These are phyloP conservation scores for Drosophila yakuba DNA, from an alignment of 1,140 invertebrate genomes.

Conservation along the genomic window DNA sequence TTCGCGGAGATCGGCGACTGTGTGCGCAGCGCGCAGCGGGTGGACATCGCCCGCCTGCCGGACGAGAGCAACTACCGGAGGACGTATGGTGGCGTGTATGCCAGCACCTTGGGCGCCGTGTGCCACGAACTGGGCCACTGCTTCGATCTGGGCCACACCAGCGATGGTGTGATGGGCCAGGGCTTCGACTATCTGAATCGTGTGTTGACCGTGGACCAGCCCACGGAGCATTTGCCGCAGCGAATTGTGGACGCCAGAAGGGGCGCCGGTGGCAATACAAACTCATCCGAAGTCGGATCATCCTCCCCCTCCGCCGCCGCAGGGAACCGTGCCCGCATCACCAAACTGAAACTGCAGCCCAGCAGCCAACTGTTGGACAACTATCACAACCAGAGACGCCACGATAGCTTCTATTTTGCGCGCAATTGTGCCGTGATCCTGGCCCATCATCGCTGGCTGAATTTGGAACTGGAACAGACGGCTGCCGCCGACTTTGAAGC, in stretches of 20 bases:
- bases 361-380: conserved; percentile 85
- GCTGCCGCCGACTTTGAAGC: background rate
- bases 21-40: conserved; percentile 86
- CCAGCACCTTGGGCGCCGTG: conserved; percentile 96
- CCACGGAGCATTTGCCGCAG: conserved; percentile 85
- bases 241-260: conserved; percentile 75
- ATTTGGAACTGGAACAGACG: conserved; percentile 7
- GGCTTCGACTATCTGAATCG: conserved; percentile 95
- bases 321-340: conserved; percentile 75
- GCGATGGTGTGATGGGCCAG: conserved; percentile 96
- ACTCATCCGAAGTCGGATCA: conserved; percentile 24
- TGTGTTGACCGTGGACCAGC: conserved; percentile 88
- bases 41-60: conserved; percentile 91
- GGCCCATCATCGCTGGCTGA: conserved; percentile 75
- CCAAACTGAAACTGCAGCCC: conserved; percentile 84
- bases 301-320: background rate
- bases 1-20: conserved; percentile 89
- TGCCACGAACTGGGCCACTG: conserved; percentile 97
- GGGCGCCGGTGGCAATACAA: conserved; percentile 43
- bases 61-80: conserved; percentile 95
- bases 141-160: conserved; percentile 96
- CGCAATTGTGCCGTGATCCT: conserved; percentile 76
- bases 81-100: conserved; percentile 94
- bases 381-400: conserved; percentile 83
- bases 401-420: conserved; percentile 79